phyloP scores from a whole-genome alignment of 2,888 invertebrate species.

The Ypsolopha scabrella region DNA sequence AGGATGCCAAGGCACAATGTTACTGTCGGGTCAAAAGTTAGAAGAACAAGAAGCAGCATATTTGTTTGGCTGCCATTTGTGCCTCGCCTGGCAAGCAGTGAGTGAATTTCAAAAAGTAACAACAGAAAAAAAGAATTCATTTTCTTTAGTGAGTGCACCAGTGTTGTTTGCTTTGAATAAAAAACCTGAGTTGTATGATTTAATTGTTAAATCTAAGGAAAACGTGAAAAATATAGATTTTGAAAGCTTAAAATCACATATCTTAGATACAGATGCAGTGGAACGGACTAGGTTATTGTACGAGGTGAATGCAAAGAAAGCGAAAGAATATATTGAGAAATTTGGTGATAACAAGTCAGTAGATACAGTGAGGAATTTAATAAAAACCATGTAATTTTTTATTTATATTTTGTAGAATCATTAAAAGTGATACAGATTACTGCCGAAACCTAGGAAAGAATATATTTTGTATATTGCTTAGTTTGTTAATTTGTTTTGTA shows the following conservation, averaged over 20 bases:
- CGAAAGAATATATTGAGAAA: constrained; percentile 31
- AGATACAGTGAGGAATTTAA: constrained; percentile 46
- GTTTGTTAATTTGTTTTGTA: background rate
- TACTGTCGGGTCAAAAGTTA: constrained; percentile 76
- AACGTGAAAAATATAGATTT: constrained; percentile 73
- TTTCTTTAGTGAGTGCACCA: constrained; percentile 83
- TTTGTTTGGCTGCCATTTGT: constrained; percentile 83
- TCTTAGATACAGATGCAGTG: constrained; percentile 45
- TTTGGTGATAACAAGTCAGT: constrained; percentile 49
- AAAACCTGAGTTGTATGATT: constrained; percentile 74
- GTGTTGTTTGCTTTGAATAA: constrained; percentile 84
- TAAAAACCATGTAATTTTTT: constrained; percentile 31
- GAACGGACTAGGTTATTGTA: constrained; percentile 42
- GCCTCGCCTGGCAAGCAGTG: constrained; percentile 83
- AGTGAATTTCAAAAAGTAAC: constrained; percentile 46
- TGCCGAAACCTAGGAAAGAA: too few species aligned
- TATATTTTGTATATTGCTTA: too few species aligned
- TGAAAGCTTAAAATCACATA: constrained; percentile 49
- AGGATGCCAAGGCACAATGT: constrained; percentile 84
- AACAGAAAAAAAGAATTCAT: constrained; percentile 70
- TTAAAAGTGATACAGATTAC: too few species aligned
- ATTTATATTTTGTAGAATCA: too few species aligned
- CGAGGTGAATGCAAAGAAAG: constrained; percentile 39
- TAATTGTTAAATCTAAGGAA: constrained; percentile 63
- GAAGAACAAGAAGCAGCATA: constrained; percentile 79